Percentiles rank a stretch among this genome's conserved stretches.
These are phyloP conservation scores for Machimus rusticus DNA, from an alignment of 2,888 invertebrate species.

Conservation along the genomic window DNA sequence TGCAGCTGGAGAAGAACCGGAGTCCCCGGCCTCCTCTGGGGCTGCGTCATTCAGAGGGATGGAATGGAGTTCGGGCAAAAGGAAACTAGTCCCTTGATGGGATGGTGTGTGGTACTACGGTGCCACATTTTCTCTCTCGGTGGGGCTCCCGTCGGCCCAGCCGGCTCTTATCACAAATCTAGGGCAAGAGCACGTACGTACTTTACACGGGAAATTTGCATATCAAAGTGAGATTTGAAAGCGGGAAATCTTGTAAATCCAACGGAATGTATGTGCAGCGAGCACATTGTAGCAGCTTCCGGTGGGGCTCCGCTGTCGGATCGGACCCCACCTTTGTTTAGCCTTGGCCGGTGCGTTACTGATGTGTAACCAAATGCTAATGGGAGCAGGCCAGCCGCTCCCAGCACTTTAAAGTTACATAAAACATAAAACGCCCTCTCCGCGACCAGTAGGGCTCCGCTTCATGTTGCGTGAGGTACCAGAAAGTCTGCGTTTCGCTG, in stretches of 20 bases:
- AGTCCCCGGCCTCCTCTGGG: neutral
- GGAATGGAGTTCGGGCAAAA: neutral
- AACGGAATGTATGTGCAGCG: neutral
- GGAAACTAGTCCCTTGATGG: neutral
- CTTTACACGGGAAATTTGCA: slow-evolving; percentile 19
- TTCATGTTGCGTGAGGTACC: neutral
- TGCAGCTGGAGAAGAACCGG: neutral
- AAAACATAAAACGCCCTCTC: neutral
- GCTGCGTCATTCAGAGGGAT: neutral
- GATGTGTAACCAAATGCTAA: neutral
- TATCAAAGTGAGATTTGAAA: slow-evolving; percentile 20
- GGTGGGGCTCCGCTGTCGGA: neutral
- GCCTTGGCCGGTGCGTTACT: neutral
- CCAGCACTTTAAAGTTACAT: neutral
- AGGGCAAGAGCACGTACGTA: slow-evolving; percentile 7
- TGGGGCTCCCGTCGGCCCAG: neutral
- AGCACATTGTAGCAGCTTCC: neutral
- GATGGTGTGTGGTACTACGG: neutral
- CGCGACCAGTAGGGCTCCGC: neutral
- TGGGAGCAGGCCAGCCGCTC: neutral
- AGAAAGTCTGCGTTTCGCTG: neutral
- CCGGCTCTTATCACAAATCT: slow-evolving; percentile 14
- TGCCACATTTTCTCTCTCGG: neutral
- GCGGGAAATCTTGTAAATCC: neutral
- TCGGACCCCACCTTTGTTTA: neutral